Conservation (phyloP, 2,113 vertebrate genomes). For the Neogobius melanostomus region DNA sequence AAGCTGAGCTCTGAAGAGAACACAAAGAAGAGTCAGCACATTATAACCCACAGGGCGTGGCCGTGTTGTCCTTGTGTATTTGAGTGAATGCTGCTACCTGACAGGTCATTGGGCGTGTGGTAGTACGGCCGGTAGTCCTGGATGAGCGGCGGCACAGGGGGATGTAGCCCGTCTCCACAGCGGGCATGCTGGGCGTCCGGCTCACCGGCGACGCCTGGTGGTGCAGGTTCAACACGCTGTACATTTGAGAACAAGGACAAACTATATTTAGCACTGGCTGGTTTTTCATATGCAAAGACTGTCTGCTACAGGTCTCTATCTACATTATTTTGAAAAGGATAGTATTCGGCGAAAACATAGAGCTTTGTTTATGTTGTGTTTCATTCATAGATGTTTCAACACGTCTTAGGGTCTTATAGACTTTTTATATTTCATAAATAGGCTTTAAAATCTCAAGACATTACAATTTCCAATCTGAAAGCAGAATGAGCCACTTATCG, state of each 20-base stretch:
- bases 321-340: too few relatives aligned
- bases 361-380: too few relatives aligned
- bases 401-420: too few relatives aligned
- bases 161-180: slow-evolving; percentile 93
- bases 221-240: slow-evolving; percentile 87
- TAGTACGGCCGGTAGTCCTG: slow-evolving; percentile 98
- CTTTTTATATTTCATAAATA: too few relatives aligned
- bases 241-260: not conserved
- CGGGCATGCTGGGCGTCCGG: slow-evolving; percentile 91
- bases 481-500: too few relatives aligned
- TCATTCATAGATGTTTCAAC: too few relatives aligned
- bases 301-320: not conserved
- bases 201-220: slow-evolving; percentile 93
- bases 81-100: slow-evolving; percentile 75
- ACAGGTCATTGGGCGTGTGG: slow-evolving; percentile 90
- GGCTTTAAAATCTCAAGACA: too few relatives aligned
- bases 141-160: slow-evolving; percentile 89
- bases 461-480: too few relatives aligned
- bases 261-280: slow-evolving; percentile 14
- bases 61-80: not conserved
- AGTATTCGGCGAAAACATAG: too few relatives aligned
- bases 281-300: not conserved
- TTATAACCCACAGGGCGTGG: not conserved
- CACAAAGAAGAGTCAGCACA: slow-evolving; percentile 24
- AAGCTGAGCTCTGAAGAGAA: slow-evolving; percentile 88